Evolutionary conservation across 1,140 invertebrate species (phyloP).

Genomic region (Paralvinella palmiformis): DNA sequence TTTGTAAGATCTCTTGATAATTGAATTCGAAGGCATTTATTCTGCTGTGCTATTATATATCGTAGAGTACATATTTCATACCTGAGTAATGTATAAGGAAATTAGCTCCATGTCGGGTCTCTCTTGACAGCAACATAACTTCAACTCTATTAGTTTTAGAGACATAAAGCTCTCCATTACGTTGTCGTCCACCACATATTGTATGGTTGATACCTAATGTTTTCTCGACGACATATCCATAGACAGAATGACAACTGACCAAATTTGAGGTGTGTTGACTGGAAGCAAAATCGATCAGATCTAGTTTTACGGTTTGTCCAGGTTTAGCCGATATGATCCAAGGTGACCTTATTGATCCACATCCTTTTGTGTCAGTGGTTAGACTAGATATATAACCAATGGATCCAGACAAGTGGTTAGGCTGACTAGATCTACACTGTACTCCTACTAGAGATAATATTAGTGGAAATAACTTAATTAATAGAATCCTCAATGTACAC

Average conservation of each 20-base stretch:
- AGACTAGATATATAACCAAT: slow-evolving; percentile 16
- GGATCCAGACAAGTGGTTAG: too few species aligned
- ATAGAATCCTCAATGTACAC: too few species aligned
- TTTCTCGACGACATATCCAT: not conserved
- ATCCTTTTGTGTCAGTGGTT: slow-evolving; percentile 14
- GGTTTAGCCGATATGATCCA: slow-evolving; percentile 14
- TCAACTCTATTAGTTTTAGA: too few species aligned
- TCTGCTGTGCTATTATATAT: too few species aligned
- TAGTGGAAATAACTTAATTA: too few species aligned
- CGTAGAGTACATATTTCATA: too few species aligned
- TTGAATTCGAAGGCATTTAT: too few species aligned
- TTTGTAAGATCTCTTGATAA: too few species aligned
- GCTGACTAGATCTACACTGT: too few species aligned
- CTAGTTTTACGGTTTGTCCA: slow-evolving; percentile 15
- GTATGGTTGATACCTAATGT: not conserved
- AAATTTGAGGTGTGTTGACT: too few species aligned
- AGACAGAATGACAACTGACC: too few species aligned
- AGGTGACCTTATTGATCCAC: slow-evolving; percentile 9
- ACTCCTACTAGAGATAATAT: too few species aligned
- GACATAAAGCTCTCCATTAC: not conserved
- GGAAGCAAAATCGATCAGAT: slow-evolving; percentile 15
- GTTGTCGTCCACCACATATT: slow-evolving; percentile 8
- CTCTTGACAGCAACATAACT: not conserved
- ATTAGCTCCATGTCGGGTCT: not conserved
- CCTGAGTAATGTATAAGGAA: not conserved